Percentiles rank a stretch among this genome's conserved stretches.
phyloP scores from a whole-genome alignment of 2,797 vertebrate genomes.

The Scarus forsteni region DNA sequence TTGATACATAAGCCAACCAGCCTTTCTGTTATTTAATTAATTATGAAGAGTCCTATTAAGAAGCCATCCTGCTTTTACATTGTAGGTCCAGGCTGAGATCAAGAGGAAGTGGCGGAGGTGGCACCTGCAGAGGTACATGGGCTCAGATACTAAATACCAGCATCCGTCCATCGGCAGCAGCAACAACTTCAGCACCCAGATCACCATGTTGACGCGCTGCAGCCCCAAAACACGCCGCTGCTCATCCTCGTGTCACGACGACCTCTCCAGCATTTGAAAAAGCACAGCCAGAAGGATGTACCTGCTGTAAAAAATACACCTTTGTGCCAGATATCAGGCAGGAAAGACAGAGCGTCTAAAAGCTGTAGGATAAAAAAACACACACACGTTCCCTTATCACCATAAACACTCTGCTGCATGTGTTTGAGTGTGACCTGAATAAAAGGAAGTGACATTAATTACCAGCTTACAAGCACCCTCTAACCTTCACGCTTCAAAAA shows the following conservation, averaged over 20 bases:
- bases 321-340: conserved; percentile 16
- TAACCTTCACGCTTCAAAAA: conserved; percentile 2
- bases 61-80: background rate
- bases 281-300: background rate
- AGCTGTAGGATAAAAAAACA: conserved; percentile 1
- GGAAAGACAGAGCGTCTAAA: background rate
- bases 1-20: background rate
- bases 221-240: conserved; percentile 89
- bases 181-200: conserved; percentile 96
- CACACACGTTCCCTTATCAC: conserved; percentile 3
- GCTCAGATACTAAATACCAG: conserved; percentile 91
- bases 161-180: conserved; percentile 93
- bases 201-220: conserved; percentile 94
- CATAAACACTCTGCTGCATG: background rate
- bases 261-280: conserved; percentile 78
- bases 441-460: conserved; percentile 3
- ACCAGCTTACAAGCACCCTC: conserved; percentile 12
- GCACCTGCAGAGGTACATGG: conserved; percentile 91
- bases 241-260: conserved; percentile 79
- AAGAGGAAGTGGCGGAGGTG: conserved; percentile 96
- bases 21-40: background rate
- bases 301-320: conserved; percentile 11
- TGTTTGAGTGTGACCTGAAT: conserved; percentile 1
- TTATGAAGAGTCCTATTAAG: background rate
- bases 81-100: conserved; percentile 94